Percentiles rank a stretch among this genome's conserved stretches.
Conservation (phyloP, 1,140 invertebrate genomes). For the Periplaneta americana region DNA sequence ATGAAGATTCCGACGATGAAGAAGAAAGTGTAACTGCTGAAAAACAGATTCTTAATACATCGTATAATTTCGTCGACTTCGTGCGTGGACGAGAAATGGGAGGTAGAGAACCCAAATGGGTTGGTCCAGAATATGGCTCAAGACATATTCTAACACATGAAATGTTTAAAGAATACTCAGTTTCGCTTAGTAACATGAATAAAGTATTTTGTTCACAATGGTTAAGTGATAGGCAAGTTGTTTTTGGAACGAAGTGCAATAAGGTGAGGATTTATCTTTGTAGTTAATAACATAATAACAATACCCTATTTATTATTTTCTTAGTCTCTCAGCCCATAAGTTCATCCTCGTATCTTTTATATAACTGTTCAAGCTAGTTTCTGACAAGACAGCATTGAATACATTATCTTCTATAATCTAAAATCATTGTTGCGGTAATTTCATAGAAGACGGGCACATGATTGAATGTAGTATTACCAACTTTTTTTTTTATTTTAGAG, state of each 20-base stretch:
- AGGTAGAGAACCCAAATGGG: slow-evolving; percentile 60
- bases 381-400: too few species aligned
- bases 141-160: slow-evolving; percentile 83
- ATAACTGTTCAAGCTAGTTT: too few species aligned
- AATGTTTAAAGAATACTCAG: slow-evolving; percentile 78
- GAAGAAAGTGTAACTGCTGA: slow-evolving; percentile 65
- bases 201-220: slow-evolving; percentile 96
- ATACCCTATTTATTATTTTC: too few species aligned
- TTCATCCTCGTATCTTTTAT: too few species aligned
- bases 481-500: too few species aligned
- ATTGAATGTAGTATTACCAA: too few species aligned
- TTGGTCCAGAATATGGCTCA: slow-evolving; percentile 72
- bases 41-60: slow-evolving; percentile 66
- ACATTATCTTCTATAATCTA: too few species aligned
- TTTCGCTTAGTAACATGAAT: slow-evolving; percentile 81
- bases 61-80: slow-evolving; percentile 82
- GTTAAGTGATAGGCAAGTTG: slow-evolving; percentile 90
- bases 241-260: slow-evolving; percentile 95
- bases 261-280: slow-evolving; percentile 54
- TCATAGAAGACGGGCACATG: too few species aligned
- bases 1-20: slow-evolving; percentile 80
- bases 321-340: too few species aligned
- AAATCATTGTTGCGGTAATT: too few species aligned
- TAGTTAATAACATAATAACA: too few species aligned
- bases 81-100: slow-evolving; percentile 68